Evolutionary conservation across 2,888 invertebrate genomes (phyloP).

Genomic region (Cosmia pyralina): DNA sequence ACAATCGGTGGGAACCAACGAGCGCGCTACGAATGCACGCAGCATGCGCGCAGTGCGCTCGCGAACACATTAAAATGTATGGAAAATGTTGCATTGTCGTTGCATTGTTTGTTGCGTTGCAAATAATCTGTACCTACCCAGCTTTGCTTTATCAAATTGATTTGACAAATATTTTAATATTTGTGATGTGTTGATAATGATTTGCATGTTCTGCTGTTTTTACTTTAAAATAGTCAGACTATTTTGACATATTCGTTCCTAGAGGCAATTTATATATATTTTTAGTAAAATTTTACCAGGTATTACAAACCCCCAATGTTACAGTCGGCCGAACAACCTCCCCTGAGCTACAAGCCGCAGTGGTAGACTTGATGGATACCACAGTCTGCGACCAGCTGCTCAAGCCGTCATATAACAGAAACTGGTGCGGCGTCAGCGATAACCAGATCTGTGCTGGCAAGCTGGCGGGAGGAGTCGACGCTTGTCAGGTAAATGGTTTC

Average conservation of each 20-base stretch:
- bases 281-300: not conserved
- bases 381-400: constrained; percentile 70
- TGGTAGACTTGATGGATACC: constrained; percentile 73
- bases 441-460: constrained; percentile 82
- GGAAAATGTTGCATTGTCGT: too few relatives aligned
- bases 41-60: too few relatives aligned
- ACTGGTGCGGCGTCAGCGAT: constrained; percentile 75
- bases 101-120: too few relatives aligned
- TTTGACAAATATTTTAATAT: not conserved
- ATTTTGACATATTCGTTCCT: not conserved
- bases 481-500: constrained; percentile 76
- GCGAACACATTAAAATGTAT: too few relatives aligned
- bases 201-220: not conserved
- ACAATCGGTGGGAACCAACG: too few relatives aligned
- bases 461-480: constrained; percentile 79
- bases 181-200: not conserved
- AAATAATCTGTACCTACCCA: too few relatives aligned
- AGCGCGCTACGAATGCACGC: too few relatives aligned
- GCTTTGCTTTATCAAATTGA: not conserved
- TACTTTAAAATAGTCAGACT: not conserved
- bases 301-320: constrained; percentile 5
- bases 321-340: constrained; percentile 68
- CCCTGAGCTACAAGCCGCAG: constrained; percentile 75
- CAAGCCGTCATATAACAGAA: constrained; percentile 68
- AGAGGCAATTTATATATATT: not conserved